These are phyloP conservation scores for Antigone vipio DNA, from an alignment of 2,113 vertebrate species.

Conservation along the genomic window DNA sequence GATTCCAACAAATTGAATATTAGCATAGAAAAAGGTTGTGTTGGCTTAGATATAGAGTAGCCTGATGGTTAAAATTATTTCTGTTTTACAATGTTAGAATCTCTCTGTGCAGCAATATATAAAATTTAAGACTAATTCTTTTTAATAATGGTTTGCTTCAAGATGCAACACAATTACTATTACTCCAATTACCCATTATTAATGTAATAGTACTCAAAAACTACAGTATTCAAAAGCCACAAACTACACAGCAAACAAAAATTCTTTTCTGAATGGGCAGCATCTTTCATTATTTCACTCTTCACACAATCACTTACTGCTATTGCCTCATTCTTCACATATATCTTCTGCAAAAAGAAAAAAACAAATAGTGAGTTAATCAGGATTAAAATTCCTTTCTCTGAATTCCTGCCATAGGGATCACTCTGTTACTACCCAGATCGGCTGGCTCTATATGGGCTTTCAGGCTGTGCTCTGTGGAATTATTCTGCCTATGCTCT, in stretches of 20 bases:
- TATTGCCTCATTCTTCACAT: background rate
- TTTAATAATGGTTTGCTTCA: slow-evolving; percentile 38
- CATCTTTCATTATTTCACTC: background rate
- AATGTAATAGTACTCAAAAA: background rate
- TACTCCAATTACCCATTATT: background rate
- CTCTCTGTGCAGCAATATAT: background rate
- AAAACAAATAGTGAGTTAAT: background rate
- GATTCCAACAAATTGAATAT: background rate
- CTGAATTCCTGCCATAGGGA: background rate
- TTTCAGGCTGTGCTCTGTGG: background rate
- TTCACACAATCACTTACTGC: background rate
- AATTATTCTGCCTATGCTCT: background rate
- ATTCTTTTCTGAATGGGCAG: background rate
- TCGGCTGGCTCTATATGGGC: background rate
- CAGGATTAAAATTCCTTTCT: background rate
- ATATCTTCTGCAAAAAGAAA: background rate
- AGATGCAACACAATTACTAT: background rate
- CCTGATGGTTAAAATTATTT: background rate
- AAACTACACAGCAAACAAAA: slow-evolving; percentile 22
- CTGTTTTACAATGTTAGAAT: background rate
- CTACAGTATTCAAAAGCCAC: background rate
- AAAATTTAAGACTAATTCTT: slow-evolving; percentile 31
- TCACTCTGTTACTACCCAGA: background rate
- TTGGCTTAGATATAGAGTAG: background rate
- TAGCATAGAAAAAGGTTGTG: background rate